A percentile compares a stretch with the other conserved stretches of the same genome.
phyloP scores from a whole-genome alignment of 2,113 vertebrate species.

The Scatophagus argus region DNA sequence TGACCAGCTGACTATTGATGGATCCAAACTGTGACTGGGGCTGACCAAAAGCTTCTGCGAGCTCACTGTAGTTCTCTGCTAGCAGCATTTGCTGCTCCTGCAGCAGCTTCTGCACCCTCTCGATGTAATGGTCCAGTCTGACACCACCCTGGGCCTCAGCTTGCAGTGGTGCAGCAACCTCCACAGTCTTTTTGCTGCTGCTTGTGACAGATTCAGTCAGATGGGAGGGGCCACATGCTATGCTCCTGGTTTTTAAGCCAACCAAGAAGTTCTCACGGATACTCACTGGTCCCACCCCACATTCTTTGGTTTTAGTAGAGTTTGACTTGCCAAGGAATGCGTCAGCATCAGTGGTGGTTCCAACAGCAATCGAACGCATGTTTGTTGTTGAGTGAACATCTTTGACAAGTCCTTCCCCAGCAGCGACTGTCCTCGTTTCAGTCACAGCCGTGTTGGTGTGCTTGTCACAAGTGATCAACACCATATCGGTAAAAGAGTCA shows the following conservation, averaged over 20 bases:
- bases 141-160: constrained; percentile 70
- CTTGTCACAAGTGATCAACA: constrained; percentile 82
- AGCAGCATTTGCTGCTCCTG: constrained; percentile 95
- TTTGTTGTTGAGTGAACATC: constrained; percentile 84
- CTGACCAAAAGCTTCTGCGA: constrained; percentile 95
- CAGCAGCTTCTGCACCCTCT: constrained; percentile 93
- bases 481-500: constrained; percentile 86
- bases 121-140: constrained; percentile 94
- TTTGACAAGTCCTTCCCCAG: constrained; percentile 93
- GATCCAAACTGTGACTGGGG: constrained; percentile 94
- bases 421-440: constrained; percentile 87
- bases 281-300: constrained; percentile 87
- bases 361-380: constrained; percentile 89
- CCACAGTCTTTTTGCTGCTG: not conserved
- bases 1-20: constrained; percentile 95
- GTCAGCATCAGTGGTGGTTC: constrained; percentile 84
- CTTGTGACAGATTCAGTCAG: constrained; percentile 44
- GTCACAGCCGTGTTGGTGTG: constrained; percentile 86
- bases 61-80: constrained; percentile 94
- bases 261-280: constrained; percentile 92
- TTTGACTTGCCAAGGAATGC: constrained; percentile 76
- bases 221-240: constrained; percentile 91
- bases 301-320: constrained; percentile 91
- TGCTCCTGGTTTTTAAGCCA: constrained; percentile 94
- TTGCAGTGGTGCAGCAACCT: constrained; percentile 19